Base-by-base conservation (phyloP, 2,113 vertebrate genomes). In the Strix aluco region DNA sequence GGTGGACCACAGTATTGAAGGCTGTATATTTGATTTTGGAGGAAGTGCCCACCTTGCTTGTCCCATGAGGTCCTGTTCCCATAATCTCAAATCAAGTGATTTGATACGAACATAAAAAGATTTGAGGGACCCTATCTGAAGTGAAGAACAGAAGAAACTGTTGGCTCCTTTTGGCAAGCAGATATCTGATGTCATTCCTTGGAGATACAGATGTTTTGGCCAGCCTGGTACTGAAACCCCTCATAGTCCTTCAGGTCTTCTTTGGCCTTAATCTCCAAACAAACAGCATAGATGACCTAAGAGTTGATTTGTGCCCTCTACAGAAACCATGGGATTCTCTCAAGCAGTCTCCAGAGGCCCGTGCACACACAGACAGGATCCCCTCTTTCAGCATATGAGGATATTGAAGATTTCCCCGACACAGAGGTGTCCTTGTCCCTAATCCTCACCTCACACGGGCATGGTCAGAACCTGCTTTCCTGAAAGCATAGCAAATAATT, bases 1-100 rank as follows among this genome's bases (percentile, higher is more conserved):
- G 44, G n/a, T 19, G 29, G 58, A 63, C 8, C 1, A 0, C 57
- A 67, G 52, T 8, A 38, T 0, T 13, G 29, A 75, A 47, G 13
- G 54, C 3, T 71, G 46, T 15, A 4, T 21, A 62, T 36, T 40
- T 92, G 70, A 66, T 82, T 74, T 21, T 52, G 46, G 59, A 81
- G 65, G 46, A 80, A 88, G 19, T 9, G 15, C 15, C 73, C 30
- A 49, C 46, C 69, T 84, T 1, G 1, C 32, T n/a, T 71, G 29
- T 54, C 62, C 69, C 25, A 14, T 13, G 36, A 81, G 69, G 36
- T 91, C 57, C 57, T 32, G 29, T 30, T 80, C 26, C 40, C 25
- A n/a, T 29, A 42, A 25, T 20, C 36, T 85, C 69, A 81, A 72
- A 71, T 62, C 15, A 42, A 54, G 22, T 47, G 49, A 83, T 54